These are phyloP conservation scores for Acipenser transmontanus DNA, from an alignment of 2,797 vertebrate species.

Conservation along the genomic window DNA sequence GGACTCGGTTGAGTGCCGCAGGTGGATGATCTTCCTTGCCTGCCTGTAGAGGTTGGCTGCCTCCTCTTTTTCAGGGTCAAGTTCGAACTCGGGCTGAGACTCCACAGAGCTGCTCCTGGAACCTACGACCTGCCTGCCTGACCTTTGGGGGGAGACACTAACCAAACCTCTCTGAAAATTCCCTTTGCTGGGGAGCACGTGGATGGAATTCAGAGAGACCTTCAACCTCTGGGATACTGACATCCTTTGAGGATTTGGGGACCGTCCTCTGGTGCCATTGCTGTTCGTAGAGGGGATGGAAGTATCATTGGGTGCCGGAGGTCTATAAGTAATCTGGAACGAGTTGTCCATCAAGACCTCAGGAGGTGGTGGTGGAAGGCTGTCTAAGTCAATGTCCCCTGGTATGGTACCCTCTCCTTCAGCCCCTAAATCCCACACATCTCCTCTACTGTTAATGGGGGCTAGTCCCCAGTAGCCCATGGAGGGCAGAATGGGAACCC, in stretches of 20 bases:
- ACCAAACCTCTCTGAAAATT: conserved; percentile 40
- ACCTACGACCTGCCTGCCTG: conserved; percentile 19
- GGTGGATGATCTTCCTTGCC: conserved; percentile 57
- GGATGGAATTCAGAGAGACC: conserved; percentile 69
- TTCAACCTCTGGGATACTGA: conserved; percentile 67
- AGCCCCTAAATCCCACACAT: conserved; percentile 34
- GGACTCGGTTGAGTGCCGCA: conserved; percentile 45
- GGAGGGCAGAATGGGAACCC: conserved; percentile 74
- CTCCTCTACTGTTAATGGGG: conserved; percentile 40
- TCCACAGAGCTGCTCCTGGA: conserved; percentile 15
- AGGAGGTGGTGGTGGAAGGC: conserved; percentile 79
- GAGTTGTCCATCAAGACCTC: conserved; percentile 85
- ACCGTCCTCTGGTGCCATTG: conserved; percentile 37
- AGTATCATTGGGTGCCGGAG: too few species aligned
- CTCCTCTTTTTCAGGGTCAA: conserved; percentile 41
- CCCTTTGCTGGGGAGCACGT: conserved; percentile 76
- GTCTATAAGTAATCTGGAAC: conserved; percentile 47
- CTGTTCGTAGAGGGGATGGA: conserved; percentile 25
- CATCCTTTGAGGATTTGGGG: conserved; percentile 45
- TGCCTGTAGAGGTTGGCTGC: conserved; percentile 48
- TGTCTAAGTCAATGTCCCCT: conserved; percentile 57
- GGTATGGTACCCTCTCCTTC: conserved; percentile 34
- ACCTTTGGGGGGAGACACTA: conserved; percentile 25
- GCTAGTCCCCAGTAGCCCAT: conserved; percentile 65
- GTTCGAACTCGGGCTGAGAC: conserved; percentile 31